Evolutionary conservation across 2,888 invertebrate genomes (phyloP).

Genomic region (Aromia moschata): DNA sequence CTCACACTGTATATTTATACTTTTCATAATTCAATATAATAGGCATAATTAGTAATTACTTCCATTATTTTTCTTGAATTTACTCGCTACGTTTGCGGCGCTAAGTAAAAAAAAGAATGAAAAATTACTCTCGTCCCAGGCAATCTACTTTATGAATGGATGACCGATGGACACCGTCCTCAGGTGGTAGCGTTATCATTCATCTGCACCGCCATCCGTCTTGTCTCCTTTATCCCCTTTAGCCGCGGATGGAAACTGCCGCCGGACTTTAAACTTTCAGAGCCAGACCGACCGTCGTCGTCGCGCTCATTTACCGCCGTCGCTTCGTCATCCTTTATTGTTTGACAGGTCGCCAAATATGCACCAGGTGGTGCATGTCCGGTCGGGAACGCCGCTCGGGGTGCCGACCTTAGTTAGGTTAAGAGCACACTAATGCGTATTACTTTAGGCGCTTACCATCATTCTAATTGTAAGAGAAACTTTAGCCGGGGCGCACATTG

Average conservation of each 20-base stretch:
- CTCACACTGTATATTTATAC: no score
- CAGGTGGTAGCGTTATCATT: conserved; percentile 53
- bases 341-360: conserved; percentile 46
- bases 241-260: conserved; percentile 37
- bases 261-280: conserved; percentile 38
- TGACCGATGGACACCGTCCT: conserved; percentile 53
- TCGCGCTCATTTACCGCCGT: conserved; percentile 35
- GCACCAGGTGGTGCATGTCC: conserved; percentile 43
- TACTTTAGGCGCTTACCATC: no score
- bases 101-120: conserved; percentile 42
- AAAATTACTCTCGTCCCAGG: conserved; percentile 48
- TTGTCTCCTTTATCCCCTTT: conserved; percentile 44
- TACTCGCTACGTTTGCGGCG: no score
- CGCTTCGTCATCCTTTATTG: conserved; percentile 40
- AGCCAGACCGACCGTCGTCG: no score
- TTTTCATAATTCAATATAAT: no score
- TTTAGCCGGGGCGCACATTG: no score
- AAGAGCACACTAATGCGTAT: no score
- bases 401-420: no score
- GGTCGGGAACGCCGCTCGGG: no score
- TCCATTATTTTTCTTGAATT: no score
- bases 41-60: no score
- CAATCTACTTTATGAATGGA: conserved; percentile 51
- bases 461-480: no score
- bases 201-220: conserved; percentile 46